phyloP scores from a whole-genome alignment of 2,113 vertebrate species.

The Isurus oxyrinchus region DNA sequence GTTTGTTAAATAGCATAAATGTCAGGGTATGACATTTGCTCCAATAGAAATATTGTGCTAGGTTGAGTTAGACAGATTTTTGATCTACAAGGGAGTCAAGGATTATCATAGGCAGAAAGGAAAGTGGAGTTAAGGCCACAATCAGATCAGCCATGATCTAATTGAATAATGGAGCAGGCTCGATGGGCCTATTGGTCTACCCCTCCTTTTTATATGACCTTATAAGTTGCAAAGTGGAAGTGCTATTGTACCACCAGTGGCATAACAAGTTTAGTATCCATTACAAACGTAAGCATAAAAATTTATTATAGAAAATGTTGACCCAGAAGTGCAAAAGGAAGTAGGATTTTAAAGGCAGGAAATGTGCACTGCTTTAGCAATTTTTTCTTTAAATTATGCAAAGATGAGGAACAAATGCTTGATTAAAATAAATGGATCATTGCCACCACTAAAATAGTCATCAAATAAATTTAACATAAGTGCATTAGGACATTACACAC shows the following conservation, averaged over 20 bases:
- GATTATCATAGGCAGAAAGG: no score
- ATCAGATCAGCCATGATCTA: no score
- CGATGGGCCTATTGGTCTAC: no score
- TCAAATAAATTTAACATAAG: not conserved
- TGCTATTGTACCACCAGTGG: not conserved
- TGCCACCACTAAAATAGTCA: not conserved
- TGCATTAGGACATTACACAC: not conserved
- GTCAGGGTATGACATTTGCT: not conserved
- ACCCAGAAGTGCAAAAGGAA: not conserved
- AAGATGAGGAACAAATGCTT: not conserved
- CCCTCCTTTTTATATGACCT: no score
- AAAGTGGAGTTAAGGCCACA: no score
- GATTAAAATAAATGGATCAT: not conserved
- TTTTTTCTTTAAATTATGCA: not conserved
- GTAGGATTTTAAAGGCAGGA: not conserved
- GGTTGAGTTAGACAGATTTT: no score
- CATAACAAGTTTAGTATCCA: not conserved
- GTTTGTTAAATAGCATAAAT: not conserved
- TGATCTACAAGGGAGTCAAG: no score
- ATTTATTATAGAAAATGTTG: not conserved
- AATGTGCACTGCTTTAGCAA: not conserved
- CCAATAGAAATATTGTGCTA: not conserved
- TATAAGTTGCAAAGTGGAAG: not conserved
- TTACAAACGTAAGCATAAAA: not conserved
- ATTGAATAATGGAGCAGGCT: no score